phyloP scores from a whole-genome alignment of 2,113 vertebrate genomes.

The Melanerpes aurifrons region DNA sequence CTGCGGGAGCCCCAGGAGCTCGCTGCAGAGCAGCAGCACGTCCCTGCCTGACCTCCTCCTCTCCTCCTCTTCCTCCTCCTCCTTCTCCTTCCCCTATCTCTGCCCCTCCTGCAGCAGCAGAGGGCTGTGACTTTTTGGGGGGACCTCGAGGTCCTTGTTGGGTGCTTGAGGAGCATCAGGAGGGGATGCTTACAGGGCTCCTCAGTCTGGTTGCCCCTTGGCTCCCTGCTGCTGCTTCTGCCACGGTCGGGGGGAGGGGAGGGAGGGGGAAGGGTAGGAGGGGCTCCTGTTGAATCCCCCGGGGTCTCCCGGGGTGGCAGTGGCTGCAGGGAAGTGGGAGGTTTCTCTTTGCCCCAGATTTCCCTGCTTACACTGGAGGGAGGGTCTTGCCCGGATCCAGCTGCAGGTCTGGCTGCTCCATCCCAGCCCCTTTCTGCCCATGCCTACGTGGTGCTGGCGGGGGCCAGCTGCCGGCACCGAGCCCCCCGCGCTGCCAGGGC shows the following conservation, averaged over 20 bases:
- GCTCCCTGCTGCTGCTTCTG: neutral
- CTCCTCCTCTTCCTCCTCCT: neutral
- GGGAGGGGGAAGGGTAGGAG: neutral
- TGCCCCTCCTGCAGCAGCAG: neutral
- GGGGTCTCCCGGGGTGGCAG: neutral
- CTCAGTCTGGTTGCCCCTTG: neutral
- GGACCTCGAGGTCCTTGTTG: neutral
- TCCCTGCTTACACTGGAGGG: neutral
- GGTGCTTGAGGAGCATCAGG: neutral
- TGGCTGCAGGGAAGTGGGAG: rapidly evolving
- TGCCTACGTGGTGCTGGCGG: rapidly evolving
- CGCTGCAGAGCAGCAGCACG: slow-evolving; percentile 36
- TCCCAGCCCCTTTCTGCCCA: neutral
- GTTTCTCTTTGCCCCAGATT: rapidly evolving
- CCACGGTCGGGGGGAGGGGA: rapidly evolving
- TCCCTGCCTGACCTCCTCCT: slow-evolving; percentile 60
- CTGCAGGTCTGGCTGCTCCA: neutral
- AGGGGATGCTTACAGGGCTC: neutral
- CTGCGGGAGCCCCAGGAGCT: slow-evolving; percentile 53
- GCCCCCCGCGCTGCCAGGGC: neutral
- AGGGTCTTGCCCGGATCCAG: neutral
- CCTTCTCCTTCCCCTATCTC: neutral
- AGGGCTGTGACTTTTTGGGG: neutral
- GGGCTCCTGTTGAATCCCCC: neutral
- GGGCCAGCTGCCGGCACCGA: rapidly evolving